A percentile compares a stretch with the other conserved stretches of the same genome.
Evolutionary conservation across 2,797 vertebrate genomes (phyloP).

Genomic region (Sparus aurata): DNA sequence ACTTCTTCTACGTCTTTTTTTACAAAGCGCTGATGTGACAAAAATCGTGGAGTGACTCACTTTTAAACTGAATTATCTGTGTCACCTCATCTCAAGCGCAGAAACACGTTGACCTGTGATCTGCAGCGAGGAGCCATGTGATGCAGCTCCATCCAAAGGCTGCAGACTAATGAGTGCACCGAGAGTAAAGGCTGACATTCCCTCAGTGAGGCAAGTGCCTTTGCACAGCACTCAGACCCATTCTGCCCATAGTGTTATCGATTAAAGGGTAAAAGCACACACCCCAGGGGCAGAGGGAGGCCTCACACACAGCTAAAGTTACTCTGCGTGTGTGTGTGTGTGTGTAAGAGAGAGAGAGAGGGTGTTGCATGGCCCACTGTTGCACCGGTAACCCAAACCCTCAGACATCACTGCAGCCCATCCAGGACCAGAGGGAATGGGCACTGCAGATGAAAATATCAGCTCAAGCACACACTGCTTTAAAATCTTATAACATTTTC

Average conservation of each 20-base stretch:
- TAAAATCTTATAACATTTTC: no score
- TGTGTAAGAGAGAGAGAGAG: slow-evolving; percentile 18
- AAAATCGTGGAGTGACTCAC: no score
- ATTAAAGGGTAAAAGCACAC: slow-evolving; percentile 83
- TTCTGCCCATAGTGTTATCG: slow-evolving; percentile 83
- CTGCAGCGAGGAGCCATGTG: slow-evolving; percentile 13
- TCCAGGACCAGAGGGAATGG: slow-evolving; percentile 51
- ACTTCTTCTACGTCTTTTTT: background rate
- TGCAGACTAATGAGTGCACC: slow-evolving; percentile 52
- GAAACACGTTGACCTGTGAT: slow-evolving; percentile 29
- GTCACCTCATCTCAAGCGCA: slow-evolving; percentile 10
- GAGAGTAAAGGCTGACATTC: slow-evolving; percentile 66
- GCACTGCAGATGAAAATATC: slow-evolving; percentile 45
- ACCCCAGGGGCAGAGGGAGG: slow-evolving; percentile 71
- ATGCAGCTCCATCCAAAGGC: slow-evolving; percentile 24
- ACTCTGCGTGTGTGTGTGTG: slow-evolving; percentile 58
- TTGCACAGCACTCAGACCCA: slow-evolving; percentile 79
- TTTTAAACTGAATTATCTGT: slow-evolving; percentile 1
- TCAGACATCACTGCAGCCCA: slow-evolving; percentile 55
- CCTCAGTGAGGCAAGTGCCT: slow-evolving; percentile 69
- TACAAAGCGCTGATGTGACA: no score
- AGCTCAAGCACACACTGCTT: slow-evolving; percentile 17
- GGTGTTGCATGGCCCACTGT: slow-evolving; percentile 62
- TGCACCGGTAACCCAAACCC: slow-evolving; percentile 75
- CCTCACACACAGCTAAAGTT: slow-evolving; percentile 81